Conservation (phyloP, 2,888 invertebrate species). For the Syritta pipiens region DNA sequence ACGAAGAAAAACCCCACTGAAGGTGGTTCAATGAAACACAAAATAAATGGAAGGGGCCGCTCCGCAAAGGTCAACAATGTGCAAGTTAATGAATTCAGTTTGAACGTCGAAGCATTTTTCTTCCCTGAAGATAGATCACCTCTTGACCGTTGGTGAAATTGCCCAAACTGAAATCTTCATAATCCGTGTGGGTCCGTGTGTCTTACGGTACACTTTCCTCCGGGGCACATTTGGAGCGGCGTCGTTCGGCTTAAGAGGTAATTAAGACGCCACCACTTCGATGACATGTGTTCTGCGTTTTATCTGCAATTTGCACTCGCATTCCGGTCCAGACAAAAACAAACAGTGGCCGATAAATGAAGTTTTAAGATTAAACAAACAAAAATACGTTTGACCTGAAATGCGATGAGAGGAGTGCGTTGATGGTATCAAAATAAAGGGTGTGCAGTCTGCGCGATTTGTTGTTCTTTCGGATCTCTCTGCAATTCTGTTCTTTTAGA, state of each 20-base stretch:
- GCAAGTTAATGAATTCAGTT: conserved; percentile 4
- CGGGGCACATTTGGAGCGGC: no score
- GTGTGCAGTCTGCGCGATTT: conserved; percentile 2
- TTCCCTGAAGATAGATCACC: not conserved
- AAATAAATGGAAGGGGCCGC: not conserved
- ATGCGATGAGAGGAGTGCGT: not conserved
- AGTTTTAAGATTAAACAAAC: not conserved
- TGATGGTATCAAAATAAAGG: conserved; percentile 13
- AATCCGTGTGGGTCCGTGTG: no score
- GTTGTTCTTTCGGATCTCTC: conserved; percentile 1
- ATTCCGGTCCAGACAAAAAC: not conserved
- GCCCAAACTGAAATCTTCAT: no score
- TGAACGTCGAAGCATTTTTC: not conserved
- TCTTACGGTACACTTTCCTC: no score
- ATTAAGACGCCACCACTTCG: not conserved
- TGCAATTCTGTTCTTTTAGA: conserved; percentile 4
- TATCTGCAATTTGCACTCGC: not conserved
- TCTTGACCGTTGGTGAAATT: no score
- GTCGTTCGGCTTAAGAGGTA: no score
- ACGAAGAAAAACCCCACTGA: no score
- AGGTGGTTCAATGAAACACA: not conserved
- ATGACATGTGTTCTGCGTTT: not conserved
- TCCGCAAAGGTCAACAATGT: not conserved
- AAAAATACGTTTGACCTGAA: conserved; percentile 3
- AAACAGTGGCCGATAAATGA: not conserved